Evolutionary conservation across 2,797 vertebrate genomes (phyloP).

Genomic region (Ataeniobius toweri): DNA sequence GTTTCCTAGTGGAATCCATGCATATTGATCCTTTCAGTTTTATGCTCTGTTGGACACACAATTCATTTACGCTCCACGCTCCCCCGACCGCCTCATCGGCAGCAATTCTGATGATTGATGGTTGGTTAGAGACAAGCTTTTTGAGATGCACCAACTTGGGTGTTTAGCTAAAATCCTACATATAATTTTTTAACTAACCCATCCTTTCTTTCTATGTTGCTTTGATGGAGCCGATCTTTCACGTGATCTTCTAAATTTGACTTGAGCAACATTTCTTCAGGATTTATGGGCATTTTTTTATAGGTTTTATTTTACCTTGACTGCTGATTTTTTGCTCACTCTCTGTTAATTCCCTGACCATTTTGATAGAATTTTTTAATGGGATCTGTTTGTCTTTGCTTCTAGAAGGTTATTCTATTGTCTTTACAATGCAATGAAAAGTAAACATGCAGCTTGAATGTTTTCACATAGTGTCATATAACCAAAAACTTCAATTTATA

Average conservation of each 20-base stretch:
- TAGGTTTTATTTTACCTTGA: not conserved
- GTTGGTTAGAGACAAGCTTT: slow-evolving; percentile 18
- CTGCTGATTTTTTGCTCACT: not conserved
- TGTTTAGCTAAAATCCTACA: not conserved
- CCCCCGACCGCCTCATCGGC: slow-evolving; percentile 19
- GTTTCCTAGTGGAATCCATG: slow-evolving; percentile 78
- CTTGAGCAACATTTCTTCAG: not conserved
- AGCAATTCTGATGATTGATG: slow-evolving; percentile 49
- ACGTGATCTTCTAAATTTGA: not conserved
- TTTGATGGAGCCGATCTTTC: not conserved
- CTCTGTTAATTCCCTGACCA: not conserved
- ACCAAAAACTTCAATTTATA: too few species aligned
- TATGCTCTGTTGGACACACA: slow-evolving; percentile 70
- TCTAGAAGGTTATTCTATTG: not conserved
- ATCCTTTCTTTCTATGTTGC: not conserved
- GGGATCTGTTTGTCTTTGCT: not conserved
- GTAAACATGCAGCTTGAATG: too few species aligned
- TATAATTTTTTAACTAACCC: not conserved
- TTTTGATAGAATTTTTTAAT: not conserved
- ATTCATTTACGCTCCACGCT: slow-evolving; percentile 37
- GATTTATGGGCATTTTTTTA: not conserved
- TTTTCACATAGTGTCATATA: too few species aligned
- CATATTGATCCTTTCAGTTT: slow-evolving; percentile 75
- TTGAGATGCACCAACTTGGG: not conserved
- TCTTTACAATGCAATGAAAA: not conserved